A percentile compares a stretch with the other conserved stretches of the same genome.
These are phyloP conservation scores for Saccopteryx leptura DNA, from an alignment of 2,113 vertebrate genomes.

Conservation along the genomic window DNA sequence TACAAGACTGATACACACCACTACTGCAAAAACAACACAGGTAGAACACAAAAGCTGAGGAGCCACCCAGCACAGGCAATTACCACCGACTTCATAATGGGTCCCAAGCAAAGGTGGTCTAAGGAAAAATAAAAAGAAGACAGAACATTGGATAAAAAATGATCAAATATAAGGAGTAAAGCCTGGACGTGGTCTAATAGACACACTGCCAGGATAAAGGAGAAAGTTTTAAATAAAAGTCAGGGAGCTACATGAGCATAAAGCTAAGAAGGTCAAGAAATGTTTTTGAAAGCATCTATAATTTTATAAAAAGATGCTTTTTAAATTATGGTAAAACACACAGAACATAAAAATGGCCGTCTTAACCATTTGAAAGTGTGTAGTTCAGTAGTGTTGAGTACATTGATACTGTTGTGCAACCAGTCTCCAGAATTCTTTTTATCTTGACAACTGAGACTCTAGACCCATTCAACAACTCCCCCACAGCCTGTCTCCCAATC, in stretches of 20 bases:
- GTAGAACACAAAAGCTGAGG: background rate
- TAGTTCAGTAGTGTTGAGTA: background rate
- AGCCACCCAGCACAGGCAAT: background rate
- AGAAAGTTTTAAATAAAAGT: conserved; percentile 34
- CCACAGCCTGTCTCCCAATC: background rate
- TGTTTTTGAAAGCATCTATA: conserved; percentile 47
- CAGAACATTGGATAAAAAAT: background rate
- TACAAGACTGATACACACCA: background rate
- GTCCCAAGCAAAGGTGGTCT: background rate
- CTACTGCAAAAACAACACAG: background rate
- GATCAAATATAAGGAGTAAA: background rate
- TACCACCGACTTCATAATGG: background rate
- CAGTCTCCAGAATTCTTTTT: background rate
- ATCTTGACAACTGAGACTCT: background rate
- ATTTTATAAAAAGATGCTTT: background rate
- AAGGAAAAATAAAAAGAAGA: background rate
- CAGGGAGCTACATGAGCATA: background rate
- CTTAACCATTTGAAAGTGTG: background rate
- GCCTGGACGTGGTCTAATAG: background rate
- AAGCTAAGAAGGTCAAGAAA: conserved; percentile 3
- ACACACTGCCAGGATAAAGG: background rate
- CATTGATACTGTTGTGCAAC: background rate
- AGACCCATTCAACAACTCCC: background rate
- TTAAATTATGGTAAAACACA: conserved; percentile 1
- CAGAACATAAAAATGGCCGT: background rate